Percentiles rank a stretch among this genome's conserved stretches.
These are phyloP conservation scores for Anas georgica DNA, from an alignment of 2,797 vertebrate species.

Conservation along the genomic window DNA sequence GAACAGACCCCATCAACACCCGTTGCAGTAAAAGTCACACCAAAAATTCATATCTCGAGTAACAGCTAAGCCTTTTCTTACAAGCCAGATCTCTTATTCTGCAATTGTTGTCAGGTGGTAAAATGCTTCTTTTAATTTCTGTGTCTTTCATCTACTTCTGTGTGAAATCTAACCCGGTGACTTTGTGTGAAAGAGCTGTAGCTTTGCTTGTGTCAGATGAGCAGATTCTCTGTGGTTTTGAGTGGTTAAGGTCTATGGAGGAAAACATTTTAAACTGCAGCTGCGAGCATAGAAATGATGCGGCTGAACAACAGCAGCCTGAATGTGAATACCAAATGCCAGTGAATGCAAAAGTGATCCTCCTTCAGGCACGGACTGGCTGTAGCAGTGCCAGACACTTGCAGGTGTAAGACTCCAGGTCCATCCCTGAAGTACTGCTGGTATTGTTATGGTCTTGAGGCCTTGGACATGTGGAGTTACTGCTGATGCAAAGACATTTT, in stretches of 20 bases:
- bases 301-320: not conserved
- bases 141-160: not conserved
- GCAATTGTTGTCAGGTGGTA: accelerated
- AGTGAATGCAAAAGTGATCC: not conserved
- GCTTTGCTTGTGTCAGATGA: not conserved
- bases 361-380: not conserved
- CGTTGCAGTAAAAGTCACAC: accelerated
- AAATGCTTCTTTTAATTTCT: not conserved
- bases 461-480: accelerated
- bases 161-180: not conserved
- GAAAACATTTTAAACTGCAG: not conserved
- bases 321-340: not conserved
- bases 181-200: not conserved
- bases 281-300: not conserved
- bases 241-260: not conserved
- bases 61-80: not conserved
- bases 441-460: not conserved
- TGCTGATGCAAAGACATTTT: not conserved
- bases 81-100: not conserved
- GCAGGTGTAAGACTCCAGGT: not conserved
- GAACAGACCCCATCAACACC: accelerated
- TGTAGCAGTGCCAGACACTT: not conserved
- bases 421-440: not conserved
- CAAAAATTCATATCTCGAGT: accelerated
- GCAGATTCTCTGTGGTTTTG: not conserved